Conservation (phyloP, 2,113 vertebrate species). For the Cheirogaleus medius region DNA sequence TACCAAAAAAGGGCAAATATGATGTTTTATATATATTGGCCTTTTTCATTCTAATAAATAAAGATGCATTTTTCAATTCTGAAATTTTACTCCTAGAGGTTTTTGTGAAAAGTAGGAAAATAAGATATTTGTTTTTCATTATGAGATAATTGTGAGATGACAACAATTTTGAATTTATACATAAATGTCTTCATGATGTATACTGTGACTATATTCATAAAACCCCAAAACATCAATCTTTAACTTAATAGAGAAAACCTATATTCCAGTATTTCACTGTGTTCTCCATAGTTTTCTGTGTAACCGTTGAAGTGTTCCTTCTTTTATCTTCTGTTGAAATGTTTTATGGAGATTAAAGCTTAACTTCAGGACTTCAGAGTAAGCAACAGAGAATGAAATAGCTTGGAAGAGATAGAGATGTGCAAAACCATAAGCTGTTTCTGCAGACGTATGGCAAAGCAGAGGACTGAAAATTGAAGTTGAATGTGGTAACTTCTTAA, state of each 20-base stretch:
- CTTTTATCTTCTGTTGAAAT: neutral
- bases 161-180: slow-evolving; percentile 7
- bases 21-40: neutral
- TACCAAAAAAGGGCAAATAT: slow-evolving; percentile 1
- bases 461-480: slow-evolving; percentile 34
- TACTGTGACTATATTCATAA: neutral
- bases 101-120: slow-evolving; percentile 9
- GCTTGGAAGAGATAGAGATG: slow-evolving; percentile 25
- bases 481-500: slow-evolving; percentile 22
- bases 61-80: neutral
- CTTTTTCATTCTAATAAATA: slow-evolving; percentile 19
- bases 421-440: slow-evolving; percentile 51
- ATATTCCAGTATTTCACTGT: neutral
- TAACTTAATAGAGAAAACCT: slow-evolving; percentile 32
- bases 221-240: neutral
- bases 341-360: slow-evolving; percentile 65
- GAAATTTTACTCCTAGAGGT: neutral
- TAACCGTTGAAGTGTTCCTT: neutral
- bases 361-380: slow-evolving; percentile 35
- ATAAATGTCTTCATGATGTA: neutral
- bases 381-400: slow-evolving; percentile 59
- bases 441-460: slow-evolving; percentile 9
- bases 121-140: slow-evolving; percentile 5
- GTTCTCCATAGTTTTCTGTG: slow-evolving; percentile 43
- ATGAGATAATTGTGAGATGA: neutral